Evolutionary conservation across 2,113 vertebrate species (phyloP), one percentile per base, ranked within the genome.

Genomic region (Corythornis madagascariensis): DNA sequence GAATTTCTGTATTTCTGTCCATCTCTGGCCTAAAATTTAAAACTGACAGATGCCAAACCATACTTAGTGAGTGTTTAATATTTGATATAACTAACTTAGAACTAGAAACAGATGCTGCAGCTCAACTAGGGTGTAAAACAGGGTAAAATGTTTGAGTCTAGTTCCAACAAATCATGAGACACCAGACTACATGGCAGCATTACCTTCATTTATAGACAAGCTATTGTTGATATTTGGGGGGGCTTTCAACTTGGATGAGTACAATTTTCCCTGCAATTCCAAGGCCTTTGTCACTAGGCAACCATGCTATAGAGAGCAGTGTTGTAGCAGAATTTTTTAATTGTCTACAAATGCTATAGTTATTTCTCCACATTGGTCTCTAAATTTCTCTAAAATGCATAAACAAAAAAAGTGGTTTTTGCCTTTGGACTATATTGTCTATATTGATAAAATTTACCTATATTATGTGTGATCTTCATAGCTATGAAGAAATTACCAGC

Each of bases 231-330:
- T 64, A 79, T 82, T 70, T 83, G 50, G 43, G 63, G 66, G 66
- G 61, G 33, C n/a, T 88, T 93, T 83, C 90, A 73, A 83, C 40
- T 82, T 76, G 24, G 78, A 78, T 69, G 59, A 92, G 77, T 75
- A 61, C 38, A 61, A 61, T 55, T 88, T 91, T 91, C 45, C 14
- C 29, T 91, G 40, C 77, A 43, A 85, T 89, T 66, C 50, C 73
- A 90, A 88, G n/a, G 55, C 70, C 45, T 90, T 28, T 82, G 91
- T 97, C 93, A 83, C 95, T 84, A 96, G 78, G 92, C 91, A 96
- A 93, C 95, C 52, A 78, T 11, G 21, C 16, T 85, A 75, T 29
- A 91, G 29, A 70, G 43, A 87, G 31, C 24, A 72, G 56, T 38
- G 80, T 45, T 82, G 80, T 40, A 82, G n/a, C 20, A 28, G 42